Conservation (phyloP, 2,113 vertebrate species). For the Thamnophis sirtalis region DNA sequence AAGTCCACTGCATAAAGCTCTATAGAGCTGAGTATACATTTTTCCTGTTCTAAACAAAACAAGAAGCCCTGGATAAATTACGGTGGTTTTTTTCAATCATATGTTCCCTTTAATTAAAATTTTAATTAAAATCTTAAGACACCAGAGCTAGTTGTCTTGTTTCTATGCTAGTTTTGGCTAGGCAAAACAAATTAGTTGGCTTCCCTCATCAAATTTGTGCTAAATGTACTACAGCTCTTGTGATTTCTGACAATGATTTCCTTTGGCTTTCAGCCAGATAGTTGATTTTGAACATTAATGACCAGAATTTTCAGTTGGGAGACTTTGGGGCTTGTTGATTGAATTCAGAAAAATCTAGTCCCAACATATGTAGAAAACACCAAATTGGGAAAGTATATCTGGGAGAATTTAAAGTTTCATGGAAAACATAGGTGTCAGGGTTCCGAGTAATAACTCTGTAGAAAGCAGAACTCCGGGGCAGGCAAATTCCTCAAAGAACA, state of each 20-base stretch:
- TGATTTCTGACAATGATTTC: not conserved
- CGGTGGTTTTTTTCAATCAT: not conserved
- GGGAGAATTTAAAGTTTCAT: not conserved
- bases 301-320: not conserved
- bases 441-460: too few relatives aligned
- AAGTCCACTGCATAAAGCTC: not conserved
- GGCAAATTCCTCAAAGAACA: too few relatives aligned
- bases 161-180: not conserved
- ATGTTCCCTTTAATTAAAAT: not conserved
- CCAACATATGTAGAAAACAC: not conserved
- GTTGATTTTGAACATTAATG: not conserved
- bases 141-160: not conserved
- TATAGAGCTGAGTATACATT: not conserved
- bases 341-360: not conserved
- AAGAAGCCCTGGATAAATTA: not conserved
- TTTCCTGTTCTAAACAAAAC: not conserved
- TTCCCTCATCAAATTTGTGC: not conserved
- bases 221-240: not conserved
- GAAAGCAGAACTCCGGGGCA: too few relatives aligned
- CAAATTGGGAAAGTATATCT: not conserved
- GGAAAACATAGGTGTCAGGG: not conserved
- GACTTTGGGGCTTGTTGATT: not conserved
- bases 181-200: not conserved
- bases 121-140: not conserved
- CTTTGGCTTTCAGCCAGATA: not conserved